Conservation (phyloP, 2,797 vertebrate genomes). For the Manis javanica region DNA sequence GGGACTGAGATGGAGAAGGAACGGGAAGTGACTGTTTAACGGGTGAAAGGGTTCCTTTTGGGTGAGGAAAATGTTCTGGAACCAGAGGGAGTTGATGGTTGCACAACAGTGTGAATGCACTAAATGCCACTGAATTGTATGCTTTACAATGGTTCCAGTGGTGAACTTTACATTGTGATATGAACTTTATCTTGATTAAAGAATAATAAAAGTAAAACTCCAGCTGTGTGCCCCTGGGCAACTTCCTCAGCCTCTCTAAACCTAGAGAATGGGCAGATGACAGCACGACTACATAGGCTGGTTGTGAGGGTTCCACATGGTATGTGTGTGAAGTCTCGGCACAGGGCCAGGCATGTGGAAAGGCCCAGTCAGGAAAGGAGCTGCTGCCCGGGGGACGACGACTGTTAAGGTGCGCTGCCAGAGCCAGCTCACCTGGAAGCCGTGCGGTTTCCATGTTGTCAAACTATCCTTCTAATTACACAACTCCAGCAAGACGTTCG, state of each 20-base stretch:
- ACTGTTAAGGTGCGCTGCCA: rapidly evolving
- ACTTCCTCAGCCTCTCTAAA: not conserved
- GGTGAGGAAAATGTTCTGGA: not conserved
- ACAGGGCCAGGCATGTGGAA: rapidly evolving
- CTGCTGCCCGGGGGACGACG: rapidly evolving
- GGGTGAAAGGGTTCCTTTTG: not conserved
- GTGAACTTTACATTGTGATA: not conserved
- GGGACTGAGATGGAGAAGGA: not conserved
- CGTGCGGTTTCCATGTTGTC: not conserved
- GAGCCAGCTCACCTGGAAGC: not conserved
- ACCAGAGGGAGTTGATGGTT: not conserved
- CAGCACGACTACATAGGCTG: rapidly evolving
- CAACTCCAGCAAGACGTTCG: not conserved
- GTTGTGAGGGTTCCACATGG: not conserved
- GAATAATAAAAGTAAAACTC: not conserved
- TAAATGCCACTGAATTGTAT: not conserved
- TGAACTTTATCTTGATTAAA: not conserved
- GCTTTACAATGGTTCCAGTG: not conserved
- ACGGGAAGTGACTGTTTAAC: not conserved
- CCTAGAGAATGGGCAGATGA: not conserved
- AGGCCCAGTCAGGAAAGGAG: rapidly evolving
- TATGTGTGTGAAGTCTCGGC: not conserved
- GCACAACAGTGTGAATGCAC: not conserved
- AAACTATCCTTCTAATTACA: not conserved
- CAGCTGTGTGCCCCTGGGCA: not conserved